phyloP scores from a whole-genome alignment of 2,888 invertebrate species.

The Lycia hirtaria region DNA sequence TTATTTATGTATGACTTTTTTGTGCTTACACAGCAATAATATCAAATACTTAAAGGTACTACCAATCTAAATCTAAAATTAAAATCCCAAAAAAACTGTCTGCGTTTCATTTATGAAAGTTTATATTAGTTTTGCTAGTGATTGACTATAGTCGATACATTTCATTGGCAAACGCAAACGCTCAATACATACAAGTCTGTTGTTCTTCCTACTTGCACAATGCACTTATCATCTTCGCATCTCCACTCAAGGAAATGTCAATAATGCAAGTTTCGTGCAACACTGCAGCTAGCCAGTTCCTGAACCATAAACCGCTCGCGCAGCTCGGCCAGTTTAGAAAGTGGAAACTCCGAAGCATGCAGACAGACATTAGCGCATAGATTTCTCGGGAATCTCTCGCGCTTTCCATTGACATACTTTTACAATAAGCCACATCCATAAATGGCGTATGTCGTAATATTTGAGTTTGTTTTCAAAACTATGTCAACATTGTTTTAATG shows the following conservation, averaged over 20 bases:
- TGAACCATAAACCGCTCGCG: constrained; percentile 74
- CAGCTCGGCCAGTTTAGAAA: constrained; percentile 79
- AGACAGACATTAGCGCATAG: constrained; percentile 71
- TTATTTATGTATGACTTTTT: too few relatives aligned
- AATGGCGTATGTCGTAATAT: constrained; percentile 33
- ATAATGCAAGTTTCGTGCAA: constrained; percentile 74
- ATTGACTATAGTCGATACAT: too few relatives aligned
- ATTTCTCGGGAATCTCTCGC: constrained; percentile 84
- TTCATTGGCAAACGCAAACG: too few relatives aligned
- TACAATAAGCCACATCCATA: constrained; percentile 51
- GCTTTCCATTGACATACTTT: constrained; percentile 84
- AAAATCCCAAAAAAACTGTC: too few relatives aligned
- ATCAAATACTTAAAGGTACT: too few relatives aligned
- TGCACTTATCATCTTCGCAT: constrained; percentile 14
- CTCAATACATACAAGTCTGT: too few relatives aligned
- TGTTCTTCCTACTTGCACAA: constrained; percentile 16
- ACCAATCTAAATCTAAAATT: too few relatives aligned
- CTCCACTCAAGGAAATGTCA: constrained; percentile 69
- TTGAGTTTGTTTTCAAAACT: constrained; percentile 27
- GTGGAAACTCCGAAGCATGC: constrained; percentile 75
- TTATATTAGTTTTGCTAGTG: too few relatives aligned
- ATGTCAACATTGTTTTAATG: constrained; percentile 22
- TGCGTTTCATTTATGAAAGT: too few relatives aligned
- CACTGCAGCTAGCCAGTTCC: constrained; percentile 67
- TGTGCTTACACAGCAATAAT: too few relatives aligned